Evolutionary conservation across 2,797 vertebrate genomes (phyloP).

Genomic region (Geotrypetes seraphini): DNA sequence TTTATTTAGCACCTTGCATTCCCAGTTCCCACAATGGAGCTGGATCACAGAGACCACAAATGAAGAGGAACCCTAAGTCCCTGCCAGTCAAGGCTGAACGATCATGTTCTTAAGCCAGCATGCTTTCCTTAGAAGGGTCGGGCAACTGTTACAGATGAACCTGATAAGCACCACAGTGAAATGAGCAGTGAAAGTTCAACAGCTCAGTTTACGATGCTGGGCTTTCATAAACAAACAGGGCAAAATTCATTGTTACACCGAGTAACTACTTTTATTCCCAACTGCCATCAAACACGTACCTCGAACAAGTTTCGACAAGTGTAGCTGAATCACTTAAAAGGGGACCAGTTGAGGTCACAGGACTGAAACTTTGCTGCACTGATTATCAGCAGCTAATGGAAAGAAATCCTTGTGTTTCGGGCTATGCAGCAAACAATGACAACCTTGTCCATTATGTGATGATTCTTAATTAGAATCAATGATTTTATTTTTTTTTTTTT

Average conservation of each 20-base stretch:
- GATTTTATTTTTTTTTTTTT: slow-evolving; percentile 49
- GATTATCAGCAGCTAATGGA: slow-evolving; percentile 40
- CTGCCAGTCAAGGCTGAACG: slow-evolving; percentile 4
- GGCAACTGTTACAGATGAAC: slow-evolving; percentile 8
- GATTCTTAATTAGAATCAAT: slow-evolving; percentile 54
- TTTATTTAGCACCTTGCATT: slow-evolving; percentile 9
- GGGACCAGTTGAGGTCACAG: slow-evolving; percentile 40
- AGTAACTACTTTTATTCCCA: slow-evolving; percentile 19
- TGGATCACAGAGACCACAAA: slow-evolving; percentile 20
- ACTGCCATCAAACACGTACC: slow-evolving; percentile 25
- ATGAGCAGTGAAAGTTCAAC: slow-evolving; percentile 15
- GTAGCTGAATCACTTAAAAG: slow-evolving; percentile 36
- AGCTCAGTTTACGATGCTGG: slow-evolving; percentile 10
- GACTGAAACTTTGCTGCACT: slow-evolving; percentile 39
- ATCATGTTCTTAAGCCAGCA: not conserved
- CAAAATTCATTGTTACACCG: slow-evolving; percentile 9
- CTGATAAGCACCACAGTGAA: slow-evolving; percentile 8
- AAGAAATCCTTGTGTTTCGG: slow-evolving; percentile 34
- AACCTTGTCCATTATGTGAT: slow-evolving; percentile 41
- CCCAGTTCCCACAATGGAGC: slow-evolving; percentile 8
- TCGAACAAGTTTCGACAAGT: slow-evolving; percentile 42
- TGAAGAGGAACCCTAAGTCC: slow-evolving; percentile 4
- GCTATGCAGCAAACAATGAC: slow-evolving; percentile 37
- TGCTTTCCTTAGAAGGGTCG: not conserved
- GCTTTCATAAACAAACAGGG: slow-evolving; percentile 27